Evolutionary conservation across 2,113 vertebrate species (phyloP), one percentile per base, ranked within the genome.

Genomic region (Cottus gobio): DNA sequence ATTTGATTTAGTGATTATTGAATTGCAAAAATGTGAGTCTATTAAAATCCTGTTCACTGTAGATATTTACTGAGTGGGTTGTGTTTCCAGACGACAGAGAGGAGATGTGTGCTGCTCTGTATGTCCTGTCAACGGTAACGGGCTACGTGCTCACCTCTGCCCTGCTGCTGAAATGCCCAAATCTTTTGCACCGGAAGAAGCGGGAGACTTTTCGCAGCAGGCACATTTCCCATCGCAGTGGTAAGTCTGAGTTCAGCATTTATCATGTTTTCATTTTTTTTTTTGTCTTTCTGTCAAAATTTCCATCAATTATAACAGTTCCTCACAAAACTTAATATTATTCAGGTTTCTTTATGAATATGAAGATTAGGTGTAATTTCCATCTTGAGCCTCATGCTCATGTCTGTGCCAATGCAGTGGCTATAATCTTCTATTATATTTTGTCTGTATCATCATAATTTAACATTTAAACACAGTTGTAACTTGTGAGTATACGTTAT

Each of bases 221-320:
- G 81, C 98, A 99, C 94, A 99, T 99, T 88, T 99, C 98, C 50
- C 98, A 99, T 85, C 96, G 97, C 60, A 98, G 98, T 90, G 97
- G 98, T 98, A 92, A 96, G 95, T 70, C 50, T 2, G 8, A 20
- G 62, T 18, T 22, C 24, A 30, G 12, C 16, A 24, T 22, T 12
- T 12, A 0, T 31, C n/a, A 11, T 34, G 24, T 15, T 20, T 50
- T 11, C 2, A 6, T 71, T 58, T n/a, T n/a, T n/a, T n/a, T n/a
- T 44, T 22, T 42, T 28, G 5, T 20, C 18, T 16, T 22, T 22
- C 6, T 70, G 11, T 42, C 18, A 18, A 65, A 66, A 44, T 62
- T 2, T 2, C 44, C 12, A 20, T 61, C 1, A n/a, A 34, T 28
- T 31, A 22, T 26, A 50, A 4, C 7, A 42, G 5, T 30, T 58